A percentile compares a stretch with the other conserved stretches of the same genome.
These are phyloP conservation scores for Parnassius glacialis DNA, from an alignment of 2,888 invertebrate genomes.

Conservation along the genomic window DNA sequence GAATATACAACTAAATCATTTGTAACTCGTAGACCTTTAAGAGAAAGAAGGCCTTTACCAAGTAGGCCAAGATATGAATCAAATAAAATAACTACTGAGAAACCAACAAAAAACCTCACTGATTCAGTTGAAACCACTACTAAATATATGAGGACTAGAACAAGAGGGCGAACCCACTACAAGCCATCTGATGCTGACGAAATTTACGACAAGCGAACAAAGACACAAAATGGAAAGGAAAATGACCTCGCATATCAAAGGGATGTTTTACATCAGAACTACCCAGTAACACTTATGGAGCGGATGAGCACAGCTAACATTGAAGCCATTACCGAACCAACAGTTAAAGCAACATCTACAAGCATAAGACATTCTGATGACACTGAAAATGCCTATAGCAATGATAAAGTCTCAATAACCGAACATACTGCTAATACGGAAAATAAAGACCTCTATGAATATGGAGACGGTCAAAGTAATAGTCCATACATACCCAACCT, in stretches of 20 bases:
- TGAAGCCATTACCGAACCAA: constrained; percentile 71
- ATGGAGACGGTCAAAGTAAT: constrained; percentile 51
- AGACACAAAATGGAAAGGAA: constrained; percentile 50
- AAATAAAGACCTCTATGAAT: constrained; percentile 44
- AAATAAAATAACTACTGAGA: constrained; percentile 66
- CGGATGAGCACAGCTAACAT: constrained; percentile 70
- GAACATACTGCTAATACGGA: constrained; percentile 48
- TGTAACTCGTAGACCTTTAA: constrained; percentile 72
- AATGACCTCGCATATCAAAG: constrained; percentile 81
- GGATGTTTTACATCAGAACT: constrained; percentile 83
- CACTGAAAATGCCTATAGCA: constrained; percentile 69
- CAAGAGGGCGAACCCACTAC: constrained; percentile 77
- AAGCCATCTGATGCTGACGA: constrained; percentile 67
- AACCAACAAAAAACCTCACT: constrained; percentile 47
- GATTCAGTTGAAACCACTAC: constrained; percentile 58
- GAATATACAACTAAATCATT: constrained; percentile 63
- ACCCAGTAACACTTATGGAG: constrained; percentile 80
- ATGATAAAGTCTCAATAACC: constrained; percentile 60
- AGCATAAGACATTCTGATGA: constrained; percentile 53
- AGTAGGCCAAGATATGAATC: constrained; percentile 62
- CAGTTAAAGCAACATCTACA: constrained; percentile 45
- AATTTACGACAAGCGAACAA: constrained; percentile 50
- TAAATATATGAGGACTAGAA: constrained; percentile 59
- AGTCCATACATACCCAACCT: constrained; percentile 48
- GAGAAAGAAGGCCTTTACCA: constrained; percentile 75